phyloP scores from a whole-genome alignment of 2,888 invertebrate genomes.

The Plebejus argus region DNA sequence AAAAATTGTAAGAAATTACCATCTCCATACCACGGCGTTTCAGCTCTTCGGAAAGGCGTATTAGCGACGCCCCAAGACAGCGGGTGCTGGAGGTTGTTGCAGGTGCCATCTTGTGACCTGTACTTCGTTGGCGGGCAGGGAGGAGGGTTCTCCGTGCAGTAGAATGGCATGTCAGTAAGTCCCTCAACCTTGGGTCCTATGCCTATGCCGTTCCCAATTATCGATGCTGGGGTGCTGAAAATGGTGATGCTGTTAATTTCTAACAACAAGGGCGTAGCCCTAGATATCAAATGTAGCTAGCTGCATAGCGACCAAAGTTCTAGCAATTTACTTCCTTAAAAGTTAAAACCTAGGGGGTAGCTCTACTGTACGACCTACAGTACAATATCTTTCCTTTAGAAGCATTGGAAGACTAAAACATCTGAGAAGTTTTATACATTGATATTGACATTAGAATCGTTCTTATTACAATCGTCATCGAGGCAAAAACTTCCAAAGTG shows the following conservation, averaged over 20 bases:
- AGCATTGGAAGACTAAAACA: too few relatives aligned
- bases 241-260: not conserved
- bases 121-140: slow-evolving; percentile 79
- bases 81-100: slow-evolving; percentile 86
- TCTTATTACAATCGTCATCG: too few relatives aligned
- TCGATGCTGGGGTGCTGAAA: slow-evolving; percentile 6
- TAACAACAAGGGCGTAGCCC: too few relatives aligned
- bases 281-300: too few relatives aligned
- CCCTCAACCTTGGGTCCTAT: slow-evolving; percentile 63
- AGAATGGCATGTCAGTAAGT: slow-evolving; percentile 57
- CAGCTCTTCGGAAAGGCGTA: slow-evolving; percentile 85
- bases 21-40: slow-evolving; percentile 89
- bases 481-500: too few relatives aligned
- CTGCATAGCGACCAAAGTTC: too few relatives aligned
- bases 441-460: too few relatives aligned
- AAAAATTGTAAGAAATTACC: slow-evolving; percentile 67
- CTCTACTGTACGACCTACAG: too few relatives aligned
- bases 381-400: too few relatives aligned
- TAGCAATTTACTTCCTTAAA: too few relatives aligned
- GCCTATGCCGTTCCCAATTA: slow-evolving; percentile 41
- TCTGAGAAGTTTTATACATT: too few relatives aligned
- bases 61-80: slow-evolving; percentile 86
- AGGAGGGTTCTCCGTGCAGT: slow-evolving; percentile 50
- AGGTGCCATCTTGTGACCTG: slow-evolving; percentile 86
- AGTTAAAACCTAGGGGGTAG: too few relatives aligned